Base-by-base conservation (phyloP, 2,888 invertebrate species). In the Frankliniella intonsa region DNA sequence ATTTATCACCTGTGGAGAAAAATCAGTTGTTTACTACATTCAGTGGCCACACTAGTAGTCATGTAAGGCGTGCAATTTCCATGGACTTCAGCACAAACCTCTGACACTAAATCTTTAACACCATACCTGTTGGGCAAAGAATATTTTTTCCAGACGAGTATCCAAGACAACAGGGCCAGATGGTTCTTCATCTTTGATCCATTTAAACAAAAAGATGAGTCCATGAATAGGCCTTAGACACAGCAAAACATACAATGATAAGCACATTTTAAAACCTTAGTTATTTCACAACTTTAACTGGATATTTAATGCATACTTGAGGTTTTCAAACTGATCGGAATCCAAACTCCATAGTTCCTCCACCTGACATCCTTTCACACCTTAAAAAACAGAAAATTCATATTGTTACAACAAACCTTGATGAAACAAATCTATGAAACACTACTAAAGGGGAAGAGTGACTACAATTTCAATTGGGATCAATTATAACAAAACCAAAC, bases 301-400 rank as follows among this genome's bases (percentile, higher is more conserved):
- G 27, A 12, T 11, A 49, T 49, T 49, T 27, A 80, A 27, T 27
- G 86, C 89, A 89, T 90, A 96, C 97, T 95, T 95, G 81, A 98
- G 89, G 87, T 94, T 92, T 86, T 95, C 94, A 88, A 98, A 97
- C 80, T 94, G 94, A 80, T 94, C 94, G 83, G 94, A 93, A 87
- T 98, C 98, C 84, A 99, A 91, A 85, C 95, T 94, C 95, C 97
- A 99, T 85, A 99, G 89, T 90, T 99, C 99, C 90, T 99, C 99
- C 0, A 99, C 98, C 89, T 99, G 98, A 0, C 95, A 94, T 19
- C 98, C 98, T 87, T 92, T 94, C 55, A 95, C 96, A 85, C 98
- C 98, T 97, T 86, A 51, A 88, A 87, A 80, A 86, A 85, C 83
- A 84, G 84, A 84, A 85, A 85, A 80, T 7, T 12, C 8, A 14